Percentiles rank a stretch among this genome's conserved stretches.
Conservation (phyloP, 2,113 vertebrate genomes). For the Mustelus asterias region DNA sequence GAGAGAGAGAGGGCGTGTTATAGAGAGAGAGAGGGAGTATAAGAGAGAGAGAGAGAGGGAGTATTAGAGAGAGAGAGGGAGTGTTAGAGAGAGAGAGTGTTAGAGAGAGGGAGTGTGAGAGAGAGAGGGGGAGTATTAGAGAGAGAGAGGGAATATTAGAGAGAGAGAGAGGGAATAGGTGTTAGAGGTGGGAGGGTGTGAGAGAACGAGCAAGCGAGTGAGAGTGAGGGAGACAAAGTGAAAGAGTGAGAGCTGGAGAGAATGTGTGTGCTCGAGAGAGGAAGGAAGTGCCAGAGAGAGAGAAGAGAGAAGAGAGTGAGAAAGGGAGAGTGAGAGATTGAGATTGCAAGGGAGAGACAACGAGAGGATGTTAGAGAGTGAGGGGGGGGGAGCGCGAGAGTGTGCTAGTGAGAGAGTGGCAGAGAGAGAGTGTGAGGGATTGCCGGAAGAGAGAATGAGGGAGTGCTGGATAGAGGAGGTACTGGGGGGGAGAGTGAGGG, state of each 20-base stretch:
- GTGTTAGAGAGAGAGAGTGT: neutral
- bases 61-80: neutral
- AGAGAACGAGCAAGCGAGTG: accelerated
- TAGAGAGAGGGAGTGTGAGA: accelerated
- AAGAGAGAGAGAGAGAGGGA: neutral
- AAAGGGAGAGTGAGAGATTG: neutral
- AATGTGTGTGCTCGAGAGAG: too few relatives aligned
- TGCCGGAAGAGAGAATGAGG: too few relatives aligned
- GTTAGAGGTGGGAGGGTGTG: accelerated
- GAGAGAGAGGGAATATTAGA: neutral
- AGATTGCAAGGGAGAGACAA: too few relatives aligned
- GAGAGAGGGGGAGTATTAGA: neutral
- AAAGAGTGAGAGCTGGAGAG: neutral
- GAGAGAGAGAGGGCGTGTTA: neutral
- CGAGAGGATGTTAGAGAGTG: too few relatives aligned
- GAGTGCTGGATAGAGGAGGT: too few relatives aligned
- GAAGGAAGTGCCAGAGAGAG: too few relatives aligned
- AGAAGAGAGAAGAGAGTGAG: neutral
- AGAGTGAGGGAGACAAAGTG: too few relatives aligned
- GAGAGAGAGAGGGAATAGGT: neutral
- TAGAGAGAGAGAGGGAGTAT: neutral
- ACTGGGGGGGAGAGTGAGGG: too few relatives aligned
- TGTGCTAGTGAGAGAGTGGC: too few relatives aligned
- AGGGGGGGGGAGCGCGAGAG: too few relatives aligned
- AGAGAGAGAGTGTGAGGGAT: too few relatives aligned